Conservation (phyloP, 2,888 invertebrate genomes). For the Aporophyla nigra region DNA sequence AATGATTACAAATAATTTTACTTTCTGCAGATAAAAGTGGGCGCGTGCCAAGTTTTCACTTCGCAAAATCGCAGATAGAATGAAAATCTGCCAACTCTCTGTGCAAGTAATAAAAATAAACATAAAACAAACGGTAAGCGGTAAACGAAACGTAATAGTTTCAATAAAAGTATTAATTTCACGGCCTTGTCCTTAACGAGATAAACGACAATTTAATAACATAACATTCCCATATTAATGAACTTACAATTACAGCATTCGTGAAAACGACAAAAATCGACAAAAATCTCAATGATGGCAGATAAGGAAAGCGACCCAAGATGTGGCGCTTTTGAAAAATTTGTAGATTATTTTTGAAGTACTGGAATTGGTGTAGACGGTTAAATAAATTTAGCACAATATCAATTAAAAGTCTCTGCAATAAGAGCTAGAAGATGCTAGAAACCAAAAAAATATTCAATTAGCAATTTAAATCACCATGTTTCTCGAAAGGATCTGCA, state of each 20-base stretch:
- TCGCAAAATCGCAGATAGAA: constrained; percentile 43
- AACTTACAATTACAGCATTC: background rate
- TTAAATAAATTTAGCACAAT: background rate
- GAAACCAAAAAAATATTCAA: background rate
- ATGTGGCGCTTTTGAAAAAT: background rate
- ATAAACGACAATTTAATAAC: background rate
- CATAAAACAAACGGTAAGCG: background rate
- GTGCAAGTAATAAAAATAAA: constrained; percentile 38
- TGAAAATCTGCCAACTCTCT: constrained; percentile 52
- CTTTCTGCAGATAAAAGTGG: constrained; percentile 62
- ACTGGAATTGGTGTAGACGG: background rate
- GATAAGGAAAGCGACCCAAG: no score
- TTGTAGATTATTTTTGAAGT: background rate
- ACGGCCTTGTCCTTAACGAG: background rate
- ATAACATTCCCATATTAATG: background rate
- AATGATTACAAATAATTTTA: constrained; percentile 40
- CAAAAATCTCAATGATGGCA: no score
- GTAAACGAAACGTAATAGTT: constrained; percentile 18
- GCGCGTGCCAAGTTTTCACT: constrained; percentile 57
- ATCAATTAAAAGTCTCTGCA: background rate
- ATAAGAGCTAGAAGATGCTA: background rate
- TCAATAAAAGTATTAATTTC: constrained; percentile 14
- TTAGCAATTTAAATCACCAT: constrained; percentile 1
- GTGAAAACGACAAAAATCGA: background rate
- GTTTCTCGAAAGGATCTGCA: constrained; percentile 7